These are phyloP conservation scores for Acridotheres tristis DNA, from an alignment of 2,797 vertebrate species.

Conservation along the genomic window DNA sequence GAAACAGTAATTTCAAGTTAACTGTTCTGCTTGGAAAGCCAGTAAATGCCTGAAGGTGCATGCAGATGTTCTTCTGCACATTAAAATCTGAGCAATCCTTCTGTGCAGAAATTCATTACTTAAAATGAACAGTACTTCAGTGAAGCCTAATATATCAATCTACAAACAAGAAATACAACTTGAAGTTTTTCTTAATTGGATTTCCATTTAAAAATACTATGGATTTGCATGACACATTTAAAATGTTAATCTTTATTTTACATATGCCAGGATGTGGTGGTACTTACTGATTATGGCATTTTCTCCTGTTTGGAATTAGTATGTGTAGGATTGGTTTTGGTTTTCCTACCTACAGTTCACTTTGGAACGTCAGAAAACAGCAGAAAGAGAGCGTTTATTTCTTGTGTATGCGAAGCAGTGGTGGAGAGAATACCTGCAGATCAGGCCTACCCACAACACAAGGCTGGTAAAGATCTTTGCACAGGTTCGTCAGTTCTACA, in stretches of 20 bases:
- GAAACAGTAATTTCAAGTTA: neutral
- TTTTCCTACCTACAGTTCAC: constrained; percentile 80
- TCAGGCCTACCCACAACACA: constrained; percentile 87
- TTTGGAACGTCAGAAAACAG: constrained; percentile 90
- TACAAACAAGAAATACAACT: neutral
- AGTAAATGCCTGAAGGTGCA: neutral
- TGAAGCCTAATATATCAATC: neutral
- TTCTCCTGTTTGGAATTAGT: neutral
- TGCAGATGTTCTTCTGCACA: neutral
- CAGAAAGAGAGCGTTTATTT: constrained; percentile 94
- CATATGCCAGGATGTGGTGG: neutral
- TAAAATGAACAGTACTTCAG: neutral
- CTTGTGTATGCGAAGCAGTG: constrained; percentile 97
- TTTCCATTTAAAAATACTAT: neutral
- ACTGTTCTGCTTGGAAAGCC: neutral
- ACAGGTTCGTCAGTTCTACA: constrained; percentile 81
- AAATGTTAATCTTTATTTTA: neutral
- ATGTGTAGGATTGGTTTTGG: neutral
- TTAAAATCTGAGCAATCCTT: neutral
- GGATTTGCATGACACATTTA: neutral
- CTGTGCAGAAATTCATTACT: neutral
- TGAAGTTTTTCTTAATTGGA: neutral
- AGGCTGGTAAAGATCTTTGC: constrained; percentile 98
- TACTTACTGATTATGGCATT: neutral
- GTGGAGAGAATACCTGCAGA: constrained; percentile 99